A percentile compares a stretch with the other conserved stretches of the same genome.
phyloP scores from a whole-genome alignment of 2,113 vertebrate genomes.

The Pelecanoides urinatrix region DNA sequence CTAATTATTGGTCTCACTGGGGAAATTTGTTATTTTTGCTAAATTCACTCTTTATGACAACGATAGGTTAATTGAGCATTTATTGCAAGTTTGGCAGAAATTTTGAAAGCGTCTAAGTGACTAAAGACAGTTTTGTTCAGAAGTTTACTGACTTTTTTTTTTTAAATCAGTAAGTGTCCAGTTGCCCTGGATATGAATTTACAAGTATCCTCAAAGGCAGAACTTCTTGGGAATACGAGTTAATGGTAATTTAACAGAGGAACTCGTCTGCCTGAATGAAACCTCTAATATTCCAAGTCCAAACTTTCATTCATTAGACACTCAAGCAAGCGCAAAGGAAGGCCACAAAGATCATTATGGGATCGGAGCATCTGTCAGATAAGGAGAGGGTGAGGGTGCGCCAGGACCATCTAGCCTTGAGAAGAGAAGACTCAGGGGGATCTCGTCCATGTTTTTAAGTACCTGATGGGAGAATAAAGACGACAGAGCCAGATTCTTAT shows the following conservation, averaged over 20 bases:
- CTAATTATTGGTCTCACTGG: not conserved
- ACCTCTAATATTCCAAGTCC: not conserved
- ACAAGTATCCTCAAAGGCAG: not conserved
- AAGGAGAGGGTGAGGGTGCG: not conserved
- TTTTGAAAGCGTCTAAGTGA: not conserved
- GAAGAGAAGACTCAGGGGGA: not conserved
- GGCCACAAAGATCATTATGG: not conserved
- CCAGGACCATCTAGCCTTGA: not conserved
- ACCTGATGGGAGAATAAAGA: no score
- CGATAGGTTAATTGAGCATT: not conserved
- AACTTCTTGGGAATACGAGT: not conserved
- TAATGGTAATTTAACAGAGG: not conserved
- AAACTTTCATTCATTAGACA: not conserved
- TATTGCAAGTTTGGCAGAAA: not conserved
- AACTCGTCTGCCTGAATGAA: not conserved
- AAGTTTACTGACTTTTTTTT: not conserved
- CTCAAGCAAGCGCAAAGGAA: not conserved
- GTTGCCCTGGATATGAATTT: not conserved
- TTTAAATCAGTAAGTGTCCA: not conserved
- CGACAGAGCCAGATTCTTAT: not conserved
- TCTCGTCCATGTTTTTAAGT: not conserved
- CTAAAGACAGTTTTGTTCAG: not conserved
- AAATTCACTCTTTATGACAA: not conserved
- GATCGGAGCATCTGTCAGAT: not conserved
- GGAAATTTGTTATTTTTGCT: not conserved